Conservation (phyloP, 2,113 vertebrate genomes). For the Tachuris rubrigastra region DNA sequence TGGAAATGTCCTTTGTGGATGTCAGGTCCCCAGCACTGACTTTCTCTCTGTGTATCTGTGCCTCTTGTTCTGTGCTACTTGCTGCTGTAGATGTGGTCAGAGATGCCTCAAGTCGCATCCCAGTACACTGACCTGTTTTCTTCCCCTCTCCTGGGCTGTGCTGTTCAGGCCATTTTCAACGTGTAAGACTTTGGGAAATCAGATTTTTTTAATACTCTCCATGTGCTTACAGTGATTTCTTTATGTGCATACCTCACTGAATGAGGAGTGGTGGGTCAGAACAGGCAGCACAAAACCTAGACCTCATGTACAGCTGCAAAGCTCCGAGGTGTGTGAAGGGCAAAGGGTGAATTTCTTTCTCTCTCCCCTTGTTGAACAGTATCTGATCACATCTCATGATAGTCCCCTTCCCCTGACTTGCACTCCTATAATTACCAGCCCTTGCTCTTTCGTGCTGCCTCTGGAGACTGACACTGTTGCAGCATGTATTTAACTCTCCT, state of each 20-base stretch:
- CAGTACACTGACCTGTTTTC: neutral
- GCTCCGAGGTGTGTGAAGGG: neutral
- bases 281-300: neutral
- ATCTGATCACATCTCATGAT: conserved; percentile 28
- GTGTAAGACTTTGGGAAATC: neutral
- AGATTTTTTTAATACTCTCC: neutral
- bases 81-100: neutral
- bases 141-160: accelerated
- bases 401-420: conserved; percentile 43
- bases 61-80: neutral
- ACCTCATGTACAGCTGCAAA: neutral
- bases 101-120: neutral
- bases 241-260: neutral
- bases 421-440: conserved; percentile 26
- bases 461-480: conserved; percentile 29
- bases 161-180: neutral
- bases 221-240: neutral
- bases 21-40: accelerated
- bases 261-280: neutral
- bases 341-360: conserved; percentile 14
- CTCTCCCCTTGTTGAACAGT: neutral
- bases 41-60: neutral
- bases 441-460: neutral
- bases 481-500: conserved; percentile 37
- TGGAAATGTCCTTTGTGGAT: neutral